Evolutionary conservation across 2,113 vertebrate species (phyloP).

Genomic region (Leucopsar rothschildi): DNA sequence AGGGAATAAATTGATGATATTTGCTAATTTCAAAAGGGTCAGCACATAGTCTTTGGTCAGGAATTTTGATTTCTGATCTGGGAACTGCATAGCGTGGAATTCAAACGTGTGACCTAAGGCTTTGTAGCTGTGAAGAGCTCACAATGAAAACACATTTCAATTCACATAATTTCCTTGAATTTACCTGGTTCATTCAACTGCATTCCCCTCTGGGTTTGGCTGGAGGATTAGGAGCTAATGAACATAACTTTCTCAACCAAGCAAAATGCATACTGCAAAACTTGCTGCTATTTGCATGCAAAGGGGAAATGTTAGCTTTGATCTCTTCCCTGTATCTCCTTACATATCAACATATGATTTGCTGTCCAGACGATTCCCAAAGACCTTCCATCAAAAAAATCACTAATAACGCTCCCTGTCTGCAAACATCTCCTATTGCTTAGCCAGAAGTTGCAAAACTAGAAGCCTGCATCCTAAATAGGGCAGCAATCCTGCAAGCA

Average conservation of each 20-base stretch:
- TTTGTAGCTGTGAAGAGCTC: neutral
- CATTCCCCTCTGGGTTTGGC: neutral
- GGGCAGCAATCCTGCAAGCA: neutral
- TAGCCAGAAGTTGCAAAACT: neutral
- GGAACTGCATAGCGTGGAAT: neutral
- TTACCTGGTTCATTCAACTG: neutral
- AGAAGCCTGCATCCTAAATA: neutral
- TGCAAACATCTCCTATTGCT: neutral
- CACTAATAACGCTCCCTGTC: neutral
- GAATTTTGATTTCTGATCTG: neutral
- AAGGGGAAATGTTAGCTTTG: neutral
- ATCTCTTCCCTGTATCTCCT: neutral
- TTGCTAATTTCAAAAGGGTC: neutral
- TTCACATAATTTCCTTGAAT: neutral
- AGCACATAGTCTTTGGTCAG: neutral
- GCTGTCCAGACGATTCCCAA: neutral
- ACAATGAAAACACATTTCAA: neutral
- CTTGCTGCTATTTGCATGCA: neutral
- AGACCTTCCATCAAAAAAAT: neutral
- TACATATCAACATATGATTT: neutral
- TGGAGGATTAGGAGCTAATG: neutral
- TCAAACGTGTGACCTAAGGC: neutral
- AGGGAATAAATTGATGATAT: neutral
- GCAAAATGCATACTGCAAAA: neutral
- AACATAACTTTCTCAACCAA: neutral